Evolutionary conservation across 2,797 vertebrate species (phyloP).

Genomic region (Macropodus opercularis): DNA sequence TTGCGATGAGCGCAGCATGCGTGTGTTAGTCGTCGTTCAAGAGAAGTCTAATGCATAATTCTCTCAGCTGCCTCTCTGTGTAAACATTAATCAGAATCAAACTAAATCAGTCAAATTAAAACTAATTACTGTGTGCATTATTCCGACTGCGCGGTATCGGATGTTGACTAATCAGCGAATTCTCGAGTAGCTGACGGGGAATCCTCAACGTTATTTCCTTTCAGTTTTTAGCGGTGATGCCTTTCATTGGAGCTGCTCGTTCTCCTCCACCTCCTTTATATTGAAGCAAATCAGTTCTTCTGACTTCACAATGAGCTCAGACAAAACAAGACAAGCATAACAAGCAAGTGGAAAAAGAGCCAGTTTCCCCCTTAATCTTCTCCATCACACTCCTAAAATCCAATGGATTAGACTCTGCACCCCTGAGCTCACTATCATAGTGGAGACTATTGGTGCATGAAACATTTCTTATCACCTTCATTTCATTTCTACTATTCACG

Average conservation of each 20-base stretch:
- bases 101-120: constrained; percentile 53
- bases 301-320: constrained; percentile 56
- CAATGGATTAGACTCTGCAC: constrained; percentile 69
- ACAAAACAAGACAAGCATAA: constrained; percentile 63
- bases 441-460: constrained; percentile 66
- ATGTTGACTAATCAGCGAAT: constrained; percentile 19
- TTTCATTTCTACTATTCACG: constrained; percentile 71
- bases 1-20: constrained; percentile 41
- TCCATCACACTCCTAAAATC: constrained; percentile 74
- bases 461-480: constrained; percentile 75
- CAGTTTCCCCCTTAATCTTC: constrained; percentile 75
- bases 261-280: constrained; percentile 31
- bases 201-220: constrained; percentile 14
- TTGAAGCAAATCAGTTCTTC: constrained; percentile 62
- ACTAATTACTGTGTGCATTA: constrained; percentile 45
- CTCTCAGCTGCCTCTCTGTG: constrained; percentile 32
- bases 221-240: too few relatives aligned
- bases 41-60: constrained; percentile 53
- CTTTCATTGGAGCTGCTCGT: background rate
- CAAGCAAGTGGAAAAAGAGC: constrained; percentile 50
- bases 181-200: background rate
- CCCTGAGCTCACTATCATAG: constrained; percentile 70
- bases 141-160: background rate
- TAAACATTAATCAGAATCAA: constrained; percentile 55
- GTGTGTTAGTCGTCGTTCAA: constrained; percentile 49